A percentile compares a stretch with the other conserved stretches of the same genome.
phyloP scores from a whole-genome alignment of 2,888 invertebrate genomes.

The Ephialtes manifestator region DNA sequence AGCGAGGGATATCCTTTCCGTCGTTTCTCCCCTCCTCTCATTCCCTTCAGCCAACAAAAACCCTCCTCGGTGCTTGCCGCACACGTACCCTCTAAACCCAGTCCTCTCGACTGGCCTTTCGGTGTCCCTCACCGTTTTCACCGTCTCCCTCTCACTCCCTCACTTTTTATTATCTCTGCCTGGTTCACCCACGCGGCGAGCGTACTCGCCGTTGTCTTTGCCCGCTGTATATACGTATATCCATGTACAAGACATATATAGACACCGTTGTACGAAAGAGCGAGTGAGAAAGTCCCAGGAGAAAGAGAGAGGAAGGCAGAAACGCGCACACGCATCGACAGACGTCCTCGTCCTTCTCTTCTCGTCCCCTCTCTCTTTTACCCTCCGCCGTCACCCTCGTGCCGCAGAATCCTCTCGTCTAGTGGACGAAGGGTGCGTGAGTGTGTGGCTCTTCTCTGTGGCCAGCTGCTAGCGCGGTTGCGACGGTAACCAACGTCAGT shows the following conservation, averaged over 20 bases:
- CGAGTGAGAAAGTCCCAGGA: constrained; percentile 5
- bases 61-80: not conserved
- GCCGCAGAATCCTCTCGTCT: constrained; percentile 42
- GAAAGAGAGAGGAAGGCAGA: constrained; percentile 22
- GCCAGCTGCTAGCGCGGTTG: constrained; percentile 45
- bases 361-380: constrained; percentile 31
- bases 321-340: constrained; percentile 36
- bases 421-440: constrained; percentile 26
- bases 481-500: constrained; percentile 35
- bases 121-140: constrained; percentile 12
- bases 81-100: constrained; percentile 18
- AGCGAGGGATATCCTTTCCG: constrained; percentile 41
- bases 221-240: not conserved
- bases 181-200: not conserved
- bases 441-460: constrained; percentile 13
- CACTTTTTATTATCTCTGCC: not conserved
- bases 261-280: not conserved
- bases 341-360: not conserved
- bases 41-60: constrained; percentile 5
- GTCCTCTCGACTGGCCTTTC: constrained; percentile 24
- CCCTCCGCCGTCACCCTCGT: not conserved
- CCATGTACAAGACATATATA: not conserved
- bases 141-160: not conserved
- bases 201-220: constrained; percentile 36
- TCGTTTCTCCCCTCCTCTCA: constrained; percentile 26